Base-by-base conservation (phyloP, 2,113 vertebrate genomes). In the Conger conger region DNA sequence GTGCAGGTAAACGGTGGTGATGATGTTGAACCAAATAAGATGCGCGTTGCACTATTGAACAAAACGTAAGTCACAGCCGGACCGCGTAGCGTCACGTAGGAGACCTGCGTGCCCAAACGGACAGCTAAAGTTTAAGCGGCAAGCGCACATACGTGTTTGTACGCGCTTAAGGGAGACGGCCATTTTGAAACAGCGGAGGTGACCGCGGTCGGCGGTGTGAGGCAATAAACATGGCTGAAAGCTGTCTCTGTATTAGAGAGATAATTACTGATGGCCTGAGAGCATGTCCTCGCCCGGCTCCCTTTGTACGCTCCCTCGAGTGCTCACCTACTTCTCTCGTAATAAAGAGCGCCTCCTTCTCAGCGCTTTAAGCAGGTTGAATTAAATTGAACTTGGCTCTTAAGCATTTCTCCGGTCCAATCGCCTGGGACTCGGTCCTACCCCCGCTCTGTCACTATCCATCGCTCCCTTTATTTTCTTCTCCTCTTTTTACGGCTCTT, bases 361-460 rank as follows among this genome's bases (percentile, higher is more conserved):
- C 87, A 76, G 79, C 86, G 68, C 91, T 91, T 90, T n/a, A 83
- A 89, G 57, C 86, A 88, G 82, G 79, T 89, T 92, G 88, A 93
- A 91, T 91, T 23, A 91, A 87, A 91, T 92, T 93, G 87, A 93
- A 93, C 84, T 86, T 82, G 91, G 87, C 87, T 93, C 83, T 92
- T 87, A 84, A 88, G 89, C 87, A 82, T 88, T 84, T 88, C 85
- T 82, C 84, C 87, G 54, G 82, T 86, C 90, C 95, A 93, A 94
- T 93, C 77, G 88, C 0, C 2, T 17, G 84, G 90, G 90, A 91
- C 90, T 88, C 0, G 0, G 93, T 90, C 89, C 91, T 95, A 73
- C 86, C 57, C 91, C 90, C 88, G 87, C 38, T 90, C 88, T 90
- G 93, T 95, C 92, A 93, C 94, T 88, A 88, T 88, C 87, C 88